A percentile compares a stretch with the other conserved stretches of the same genome.
These are phyloP conservation scores for Diorhabda elongata DNA, from an alignment of 1,140 invertebrate species.

Conservation along the genomic window DNA sequence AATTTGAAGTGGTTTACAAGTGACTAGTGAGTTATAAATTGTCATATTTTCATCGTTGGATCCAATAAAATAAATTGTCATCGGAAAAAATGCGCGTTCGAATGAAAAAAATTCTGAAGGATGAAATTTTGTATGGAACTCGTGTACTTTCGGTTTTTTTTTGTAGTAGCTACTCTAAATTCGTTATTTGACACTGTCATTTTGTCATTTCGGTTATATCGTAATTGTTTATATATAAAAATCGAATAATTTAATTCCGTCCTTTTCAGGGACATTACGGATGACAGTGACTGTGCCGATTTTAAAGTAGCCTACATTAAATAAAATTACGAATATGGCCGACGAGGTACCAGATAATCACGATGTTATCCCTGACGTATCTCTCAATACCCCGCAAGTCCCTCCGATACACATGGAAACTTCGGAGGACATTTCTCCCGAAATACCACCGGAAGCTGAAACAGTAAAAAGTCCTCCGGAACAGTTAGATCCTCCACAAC, in stretches of 20 bases:
- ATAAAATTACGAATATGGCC: constrained; percentile 32
- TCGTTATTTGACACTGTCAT: constrained; percentile 10
- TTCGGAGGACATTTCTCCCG: not conserved
- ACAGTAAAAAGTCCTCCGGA: too few relatives aligned
- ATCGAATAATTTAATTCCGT: not conserved
- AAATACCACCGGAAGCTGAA: not conserved
- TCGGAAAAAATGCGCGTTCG: too few relatives aligned
- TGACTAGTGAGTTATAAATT: too few relatives aligned
- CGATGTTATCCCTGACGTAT: constrained; percentile 14
- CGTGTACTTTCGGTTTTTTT: too few relatives aligned
- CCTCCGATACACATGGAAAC: constrained; percentile 2
- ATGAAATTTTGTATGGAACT: too few relatives aligned
- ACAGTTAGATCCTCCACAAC: too few relatives aligned
- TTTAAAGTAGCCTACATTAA: constrained; percentile 10
- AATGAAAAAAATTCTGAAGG: too few relatives aligned
- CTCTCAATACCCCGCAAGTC: constrained; percentile 7
- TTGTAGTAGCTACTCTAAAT: constrained; percentile 7
- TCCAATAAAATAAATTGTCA: too few relatives aligned
- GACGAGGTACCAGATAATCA: constrained; percentile 36
- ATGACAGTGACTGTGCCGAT: constrained; percentile 18
- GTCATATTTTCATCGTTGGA: too few relatives aligned
- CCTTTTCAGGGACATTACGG: constrained; percentile 22
- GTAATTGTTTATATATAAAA: not conserved
- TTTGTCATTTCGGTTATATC: not conserved
- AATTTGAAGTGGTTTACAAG: too few relatives aligned